A percentile compares a stretch with the other conserved stretches of the same genome.
These are phyloP conservation scores for Coracopsis vasa DNA, from an alignment of 2,113 vertebrate genomes.

Conservation along the genomic window DNA sequence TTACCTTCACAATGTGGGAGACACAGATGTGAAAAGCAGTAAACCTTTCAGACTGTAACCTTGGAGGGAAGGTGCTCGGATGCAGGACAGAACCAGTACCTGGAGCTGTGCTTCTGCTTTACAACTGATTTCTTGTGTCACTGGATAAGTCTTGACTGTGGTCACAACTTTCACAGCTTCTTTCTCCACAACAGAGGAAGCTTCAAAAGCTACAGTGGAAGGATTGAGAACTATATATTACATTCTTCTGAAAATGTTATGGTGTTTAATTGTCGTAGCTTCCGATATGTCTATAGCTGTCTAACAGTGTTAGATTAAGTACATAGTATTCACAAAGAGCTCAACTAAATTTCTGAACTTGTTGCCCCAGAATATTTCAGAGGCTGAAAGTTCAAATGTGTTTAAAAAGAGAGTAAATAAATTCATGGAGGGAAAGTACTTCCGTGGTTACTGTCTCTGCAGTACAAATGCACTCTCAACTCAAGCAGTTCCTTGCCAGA, in stretches of 20 bases:
- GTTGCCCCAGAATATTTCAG: not conserved
- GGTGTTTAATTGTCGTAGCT: not conserved
- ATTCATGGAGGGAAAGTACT: not conserved
- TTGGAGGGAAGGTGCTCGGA: not conserved
- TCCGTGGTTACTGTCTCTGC: not conserved
- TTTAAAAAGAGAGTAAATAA: not conserved
- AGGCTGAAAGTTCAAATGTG: not conserved
- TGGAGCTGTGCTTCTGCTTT: not conserved
- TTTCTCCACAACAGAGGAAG: not conserved
- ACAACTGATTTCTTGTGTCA: not conserved
- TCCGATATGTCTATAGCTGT: not conserved
- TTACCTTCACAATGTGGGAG: not conserved
- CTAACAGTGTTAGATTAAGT: not conserved
- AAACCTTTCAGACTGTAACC: not conserved
- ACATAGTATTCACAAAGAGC: not conserved
- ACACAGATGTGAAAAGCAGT: not conserved
- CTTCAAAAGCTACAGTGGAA: not conserved
- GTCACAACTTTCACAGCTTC: not conserved
- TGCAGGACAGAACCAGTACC: not conserved
- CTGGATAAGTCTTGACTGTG: accelerated
- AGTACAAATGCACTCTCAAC: not conserved
- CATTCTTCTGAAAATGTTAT: not conserved
- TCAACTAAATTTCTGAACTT: not conserved
- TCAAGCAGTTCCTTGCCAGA: not conserved
- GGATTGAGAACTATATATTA: not conserved